A percentile compares a stretch with the other conserved stretches of the same genome.
Conservation (phyloP, 2,113 vertebrate genomes). For the Bambusicola thoracicus region DNA sequence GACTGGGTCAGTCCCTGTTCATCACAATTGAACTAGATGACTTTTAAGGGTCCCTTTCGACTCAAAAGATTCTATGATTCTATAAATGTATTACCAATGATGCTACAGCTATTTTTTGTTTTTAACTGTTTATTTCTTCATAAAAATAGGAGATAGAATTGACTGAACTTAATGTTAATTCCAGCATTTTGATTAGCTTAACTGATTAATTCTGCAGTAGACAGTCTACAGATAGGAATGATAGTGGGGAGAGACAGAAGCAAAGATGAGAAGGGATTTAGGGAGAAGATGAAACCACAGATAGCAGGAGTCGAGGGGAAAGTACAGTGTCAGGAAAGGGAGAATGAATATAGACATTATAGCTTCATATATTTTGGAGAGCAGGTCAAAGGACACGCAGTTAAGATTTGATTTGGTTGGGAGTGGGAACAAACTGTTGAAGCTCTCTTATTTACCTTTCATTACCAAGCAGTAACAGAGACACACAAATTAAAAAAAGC, state of each 20-base stretch:
- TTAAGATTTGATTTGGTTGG: constrained; percentile 23
- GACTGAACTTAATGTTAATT: constrained; percentile 11
- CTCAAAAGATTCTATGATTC: no score
- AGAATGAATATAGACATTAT: not conserved
- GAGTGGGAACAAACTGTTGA: constrained; percentile 17
- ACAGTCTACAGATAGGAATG: not conserved
- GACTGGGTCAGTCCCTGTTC: no score
- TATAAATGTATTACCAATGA: not conserved
- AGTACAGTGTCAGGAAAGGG: constrained; percentile 4
- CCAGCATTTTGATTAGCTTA: constrained; percentile 46
- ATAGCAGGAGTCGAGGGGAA: constrained; percentile 8
- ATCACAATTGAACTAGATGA: no score
- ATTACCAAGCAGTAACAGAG: not conserved
- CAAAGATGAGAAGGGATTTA: constrained; percentile 33
- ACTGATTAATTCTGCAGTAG: constrained; percentile 31
- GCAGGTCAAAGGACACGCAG: constrained; percentile 1
- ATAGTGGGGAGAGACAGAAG: constrained; percentile 13
- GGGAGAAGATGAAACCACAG: constrained; percentile 2
- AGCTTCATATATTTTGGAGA: constrained; percentile 1
- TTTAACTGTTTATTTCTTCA: constrained; percentile 23
- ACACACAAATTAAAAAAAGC: constrained; percentile 52
- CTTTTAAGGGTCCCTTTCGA: no score
- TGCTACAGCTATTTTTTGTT: not conserved
- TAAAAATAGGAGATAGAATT: constrained; percentile 2
- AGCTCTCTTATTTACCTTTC: constrained; percentile 55